Percentiles rank a stretch among this genome's conserved stretches.
These are phyloP conservation scores for Endotricha flammealis DNA, from an alignment of 2,888 invertebrate species.

Conservation along the genomic window DNA sequence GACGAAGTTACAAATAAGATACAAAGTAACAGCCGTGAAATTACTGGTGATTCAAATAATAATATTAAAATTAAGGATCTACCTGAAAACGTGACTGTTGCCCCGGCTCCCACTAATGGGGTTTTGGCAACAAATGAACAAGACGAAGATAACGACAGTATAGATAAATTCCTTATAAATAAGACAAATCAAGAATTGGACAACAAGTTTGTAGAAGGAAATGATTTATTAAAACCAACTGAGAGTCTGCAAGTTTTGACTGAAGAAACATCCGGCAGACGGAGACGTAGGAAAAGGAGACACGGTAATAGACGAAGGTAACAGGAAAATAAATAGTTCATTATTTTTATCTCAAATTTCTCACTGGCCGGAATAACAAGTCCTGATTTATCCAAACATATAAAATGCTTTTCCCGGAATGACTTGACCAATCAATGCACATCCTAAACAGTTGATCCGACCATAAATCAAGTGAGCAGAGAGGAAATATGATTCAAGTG, in stretches of 20 bases:
- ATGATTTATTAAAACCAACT: constrained; percentile 56
- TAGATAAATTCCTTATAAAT: constrained; percentile 36
- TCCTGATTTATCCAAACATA: too few species aligned
- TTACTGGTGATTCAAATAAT: constrained; percentile 69
- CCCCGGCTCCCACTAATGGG: constrained; percentile 69
- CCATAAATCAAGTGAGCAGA: too few species aligned
- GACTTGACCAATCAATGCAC: too few species aligned
- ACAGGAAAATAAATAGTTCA: too few species aligned
- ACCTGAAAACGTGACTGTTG: constrained; percentile 65
- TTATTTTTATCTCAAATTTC: too few species aligned
- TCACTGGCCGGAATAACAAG: too few species aligned
- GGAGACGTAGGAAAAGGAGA: constrained; percentile 50
- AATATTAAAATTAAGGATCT: constrained; percentile 63
- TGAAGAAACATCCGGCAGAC: constrained; percentile 40
- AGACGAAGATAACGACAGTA: constrained; percentile 40
- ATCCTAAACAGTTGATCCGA: too few species aligned
- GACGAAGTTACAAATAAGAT: constrained; percentile 74
- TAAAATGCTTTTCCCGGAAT: too few species aligned
- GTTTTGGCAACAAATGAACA: constrained; percentile 56
- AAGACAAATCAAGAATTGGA: constrained; percentile 42
- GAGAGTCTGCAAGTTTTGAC: constrained; percentile 61
- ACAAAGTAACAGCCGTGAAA: constrained; percentile 75
- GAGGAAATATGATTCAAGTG: too few species aligned
- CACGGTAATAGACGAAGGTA: constrained; percentile 69
- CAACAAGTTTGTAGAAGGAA: constrained; percentile 38